Base-by-base conservation (phyloP, 2,888 invertebrate species). In the Drosophila koepferae region DNA sequence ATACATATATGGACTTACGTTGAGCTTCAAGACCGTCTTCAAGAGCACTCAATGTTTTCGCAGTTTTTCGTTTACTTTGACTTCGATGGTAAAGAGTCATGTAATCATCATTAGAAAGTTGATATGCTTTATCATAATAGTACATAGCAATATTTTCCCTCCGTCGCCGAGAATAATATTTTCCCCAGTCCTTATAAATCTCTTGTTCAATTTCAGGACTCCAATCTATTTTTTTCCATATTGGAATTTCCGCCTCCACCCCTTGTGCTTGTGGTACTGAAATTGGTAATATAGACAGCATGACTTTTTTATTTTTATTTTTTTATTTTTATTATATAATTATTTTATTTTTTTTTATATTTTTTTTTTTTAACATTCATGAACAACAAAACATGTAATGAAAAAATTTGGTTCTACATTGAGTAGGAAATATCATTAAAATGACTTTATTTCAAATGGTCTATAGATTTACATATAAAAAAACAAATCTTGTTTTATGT, bases 141-240 rank as follows among this genome's bases (percentile, higher is more conserved):
- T 89, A 54, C 12, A 90, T 82, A 2, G 92, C 92, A 41, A 86
- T 85, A 34, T 88, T 87, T 46, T 91, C 75, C 38, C 91, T 86
- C 23, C 90, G 90, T 49, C 89, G 88, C 18, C 80, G 82, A 0
- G 89, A 89, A 62, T 91, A 92, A 58, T 89, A 91, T 3, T 89
- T 77, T 7, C 91, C 92, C 92, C 92, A 92, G 70, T 92, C 92
- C 8, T 90, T 89, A 55, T 91, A 92, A 44, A 92, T 90, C 18
- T 85, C 61, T 73, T 87, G 90, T 56, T 90, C 85, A 18, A 90
- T 86, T 46, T 92, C 91, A 1, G 89, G 81, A 36, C 80, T 85
- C 84, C 92, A 90, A 18, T 88, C 89, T 23, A 92, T 72, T 40
- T 83, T 86, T 61, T 85, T 65, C 91, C 91, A 92, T 58, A 79